Evolutionary conservation across 2,113 vertebrate species (phyloP).

Genomic region (Hirundichthys speculiger): DNA sequence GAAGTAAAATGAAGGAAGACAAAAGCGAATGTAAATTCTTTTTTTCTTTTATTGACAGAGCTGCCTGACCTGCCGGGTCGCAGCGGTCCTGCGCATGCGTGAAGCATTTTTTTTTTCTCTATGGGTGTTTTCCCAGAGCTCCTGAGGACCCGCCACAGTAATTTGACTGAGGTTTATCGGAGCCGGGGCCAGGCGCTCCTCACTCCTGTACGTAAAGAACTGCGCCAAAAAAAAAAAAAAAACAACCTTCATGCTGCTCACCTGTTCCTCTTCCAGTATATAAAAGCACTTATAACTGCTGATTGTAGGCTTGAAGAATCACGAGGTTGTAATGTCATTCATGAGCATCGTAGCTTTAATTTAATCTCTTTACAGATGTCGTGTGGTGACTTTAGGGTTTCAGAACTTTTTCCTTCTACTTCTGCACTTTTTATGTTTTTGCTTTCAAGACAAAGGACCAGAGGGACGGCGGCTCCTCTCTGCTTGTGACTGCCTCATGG

Average conservation of each 20-base stretch:
- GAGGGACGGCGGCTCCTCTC: slow-evolving; percentile 72
- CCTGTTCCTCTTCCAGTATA: slow-evolving; percentile 37
- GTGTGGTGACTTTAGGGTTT: slow-evolving; percentile 56
- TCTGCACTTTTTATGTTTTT: slow-evolving; percentile 52
- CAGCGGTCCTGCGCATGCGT: too few relatives aligned
- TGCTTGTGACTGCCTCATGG: slow-evolving; percentile 68
- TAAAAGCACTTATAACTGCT: slow-evolving; percentile 43
- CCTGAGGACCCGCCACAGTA: slow-evolving; percentile 19
- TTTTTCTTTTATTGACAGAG: too few relatives aligned
- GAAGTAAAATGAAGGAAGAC: too few relatives aligned
- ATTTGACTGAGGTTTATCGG: slow-evolving; percentile 49
- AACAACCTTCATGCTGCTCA: slow-evolving; percentile 51
- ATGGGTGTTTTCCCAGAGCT: slow-evolving; percentile 25
- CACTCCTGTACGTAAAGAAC: background rate
- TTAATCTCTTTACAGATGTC: slow-evolving; percentile 46
- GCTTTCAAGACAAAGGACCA: slow-evolving; percentile 70
- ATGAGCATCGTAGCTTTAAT: slow-evolving; percentile 58
- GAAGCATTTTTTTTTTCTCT: too few relatives aligned
- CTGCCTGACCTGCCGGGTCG: too few relatives aligned
- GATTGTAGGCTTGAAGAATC: slow-evolving; percentile 51
- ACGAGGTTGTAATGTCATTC: slow-evolving; percentile 32
- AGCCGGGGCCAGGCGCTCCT: slow-evolving; percentile 12
- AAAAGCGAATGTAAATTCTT: too few relatives aligned
- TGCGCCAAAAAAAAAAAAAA: background rate
- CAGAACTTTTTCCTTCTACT: slow-evolving; percentile 46